Evolutionary conservation across 2,888 invertebrate species (phyloP).

Genomic region (Perithous albicinctus): DNA sequence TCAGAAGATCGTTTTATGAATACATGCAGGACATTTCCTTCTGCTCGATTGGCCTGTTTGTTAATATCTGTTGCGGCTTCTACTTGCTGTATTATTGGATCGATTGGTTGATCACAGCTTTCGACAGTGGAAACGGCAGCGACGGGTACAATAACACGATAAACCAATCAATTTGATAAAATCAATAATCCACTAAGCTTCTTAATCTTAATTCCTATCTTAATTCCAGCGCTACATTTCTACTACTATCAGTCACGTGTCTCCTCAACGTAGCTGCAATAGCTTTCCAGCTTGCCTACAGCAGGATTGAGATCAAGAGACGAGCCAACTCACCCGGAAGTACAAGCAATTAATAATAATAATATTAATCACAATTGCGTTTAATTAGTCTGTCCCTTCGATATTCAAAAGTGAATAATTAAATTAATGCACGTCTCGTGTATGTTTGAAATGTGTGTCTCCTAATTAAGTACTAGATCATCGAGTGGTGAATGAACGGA

Average conservation of each 20-base stretch:
- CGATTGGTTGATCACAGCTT: constrained; percentile 59
- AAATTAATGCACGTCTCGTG: background rate
- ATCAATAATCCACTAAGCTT: background rate
- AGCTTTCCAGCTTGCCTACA: constrained; percentile 44
- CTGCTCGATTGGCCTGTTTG: constrained; percentile 65
- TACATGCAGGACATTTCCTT: constrained; percentile 71
- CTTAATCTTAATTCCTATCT: no score
- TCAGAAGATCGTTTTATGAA: no score
- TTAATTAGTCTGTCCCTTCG: constrained; percentile 21
- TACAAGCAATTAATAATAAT: constrained; percentile 29
- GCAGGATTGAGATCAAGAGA: constrained; percentile 48
- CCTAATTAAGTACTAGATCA: background rate
- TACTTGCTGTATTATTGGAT: constrained; percentile 72
- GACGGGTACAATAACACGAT: constrained; percentile 62
- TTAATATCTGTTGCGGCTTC: constrained; percentile 69
- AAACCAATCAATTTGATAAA: background rate
- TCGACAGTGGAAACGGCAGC: constrained; percentile 23
- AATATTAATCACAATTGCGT: constrained; percentile 47
- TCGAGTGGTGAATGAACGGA: background rate
- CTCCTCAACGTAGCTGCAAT: constrained; percentile 52
- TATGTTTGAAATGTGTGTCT: no score
- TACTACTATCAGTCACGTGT: constrained; percentile 54
- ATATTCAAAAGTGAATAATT: background rate
- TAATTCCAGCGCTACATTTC: constrained; percentile 54
- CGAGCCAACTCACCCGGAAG: constrained; percentile 31